Base-by-base conservation (phyloP, 2,888 invertebrate genomes). In the Pocota personata region DNA sequence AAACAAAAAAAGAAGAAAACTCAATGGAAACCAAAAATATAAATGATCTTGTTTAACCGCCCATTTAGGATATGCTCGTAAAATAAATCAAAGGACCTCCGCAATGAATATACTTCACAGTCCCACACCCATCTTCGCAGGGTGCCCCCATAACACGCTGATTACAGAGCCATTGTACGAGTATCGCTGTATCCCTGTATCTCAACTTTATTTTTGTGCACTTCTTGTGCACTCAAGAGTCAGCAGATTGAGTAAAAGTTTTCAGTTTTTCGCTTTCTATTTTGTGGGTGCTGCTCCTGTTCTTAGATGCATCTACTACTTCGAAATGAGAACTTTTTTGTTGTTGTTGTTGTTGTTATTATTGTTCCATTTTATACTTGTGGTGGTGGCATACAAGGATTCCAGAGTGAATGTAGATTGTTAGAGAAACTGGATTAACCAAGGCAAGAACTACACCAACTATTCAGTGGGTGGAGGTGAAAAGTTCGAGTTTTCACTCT, bases 31-130 rank as follows among this genome's bases (percentile, higher is more conserved):
- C 84, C 60, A 2, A 80, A 86, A 82, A 76, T 76, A 80, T 78
- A 82, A 86, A 86, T 77, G 82, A 86, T 86, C 82, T 76, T 82
- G 82, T 86, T 86, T 82, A 82, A 86, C 86, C 86, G 82, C 86
- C 86, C 86, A 82, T 82, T 82, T 60, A 69, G 82, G 76, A 77
- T 82, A 77, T 46, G 58, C 76, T 86, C 82, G 80, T 86, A 76
- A 86, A 77, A 86, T 86, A 86, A 86, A 86, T 86, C 86, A 86
- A 60, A 76, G 82, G 67, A 86, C 72, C 76, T 60, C 76, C 66
- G 76, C 72, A 73, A 69, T 80, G 75, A 76, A 83, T 83, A 52
- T 73, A 66, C 55, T 58, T 46, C 24, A 57, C 32, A 21, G 67
- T 67, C 46, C 30, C 55, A 57, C 84, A 75, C 84, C 84, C 80